Evolutionary conservation across 1,140 invertebrate genomes (phyloP), one percentile per base, ranked within the genome.

Genomic region (Dreissena polymorpha): DNA sequence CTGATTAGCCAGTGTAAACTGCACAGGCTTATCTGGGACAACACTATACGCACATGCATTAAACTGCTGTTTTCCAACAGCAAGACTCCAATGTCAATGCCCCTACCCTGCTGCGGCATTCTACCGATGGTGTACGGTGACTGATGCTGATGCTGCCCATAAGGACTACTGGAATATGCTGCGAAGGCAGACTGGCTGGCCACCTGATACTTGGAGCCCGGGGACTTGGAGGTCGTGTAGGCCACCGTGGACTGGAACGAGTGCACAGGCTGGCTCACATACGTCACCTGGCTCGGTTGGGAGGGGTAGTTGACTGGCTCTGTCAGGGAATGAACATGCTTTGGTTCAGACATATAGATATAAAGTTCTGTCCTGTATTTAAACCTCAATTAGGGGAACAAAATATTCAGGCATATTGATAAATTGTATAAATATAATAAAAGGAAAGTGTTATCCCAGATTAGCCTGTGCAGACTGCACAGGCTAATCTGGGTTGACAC

Each of bases 161-260:
- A 92, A 27, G 89, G 90, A 73, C 75, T 88, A 73, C 75, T 88
- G 0, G 88, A 88, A 83, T 92, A 92, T 12, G 90, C 86, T 8
- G 87, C 88, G 84, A 92, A 92, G 16, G 91, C 90, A 68, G 91
- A 92, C 75, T 90, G 90, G 51, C 84, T 67, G 13, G 85, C 53
- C 1, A 83, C 78, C 16, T 83, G 77, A 74, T 91, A 91, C 78
- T 91, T 91, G 18, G 85, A 84, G 21, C 84, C 78, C 23, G 85
- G 83, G 21, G 90, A 86, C 83, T 91, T 90, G 63, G 86, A 87
- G n/a, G 84, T 82, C 6, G 89, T 78, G 50, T 88, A 89, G 8
- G 74, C 74, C 0, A 77, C 84, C 27, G 86, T 27, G 50, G 83
- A 87, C 60, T 87, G 89, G 71, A 87, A 89, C 0, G 86, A 78